These are phyloP conservation scores for Rhynchomys soricoides DNA, from an alignment of 2,113 vertebrate genomes.

Conservation along the genomic window DNA sequence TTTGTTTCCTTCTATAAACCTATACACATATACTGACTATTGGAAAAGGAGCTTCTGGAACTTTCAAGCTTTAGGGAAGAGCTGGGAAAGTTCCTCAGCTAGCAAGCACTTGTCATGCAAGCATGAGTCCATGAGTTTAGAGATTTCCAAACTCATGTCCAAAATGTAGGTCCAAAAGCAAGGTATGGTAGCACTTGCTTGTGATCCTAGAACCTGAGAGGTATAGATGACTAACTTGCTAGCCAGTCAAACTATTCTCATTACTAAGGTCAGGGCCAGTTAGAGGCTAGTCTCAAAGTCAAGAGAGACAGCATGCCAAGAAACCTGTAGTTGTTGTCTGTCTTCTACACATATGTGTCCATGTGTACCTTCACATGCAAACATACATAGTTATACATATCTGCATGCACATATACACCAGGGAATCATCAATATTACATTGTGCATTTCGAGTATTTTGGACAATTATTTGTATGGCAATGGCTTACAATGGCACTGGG, in stretches of 20 bases:
- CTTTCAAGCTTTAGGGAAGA: not conserved
- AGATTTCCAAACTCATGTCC: too few relatives aligned
- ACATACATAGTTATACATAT: too few relatives aligned
- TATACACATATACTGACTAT: not conserved
- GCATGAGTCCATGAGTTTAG: not conserved
- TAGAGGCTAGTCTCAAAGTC: not conserved
- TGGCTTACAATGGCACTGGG: slow-evolving; percentile 5
- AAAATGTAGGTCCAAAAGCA: not conserved
- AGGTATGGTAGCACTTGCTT: not conserved
- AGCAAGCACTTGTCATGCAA: not conserved
- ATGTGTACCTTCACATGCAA: not conserved
- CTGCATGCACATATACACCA: not conserved
- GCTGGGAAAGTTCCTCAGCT: not conserved
- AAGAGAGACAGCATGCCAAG: not conserved
- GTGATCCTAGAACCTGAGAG: not conserved
- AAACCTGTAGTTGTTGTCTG: not conserved
- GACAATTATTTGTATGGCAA: not conserved
- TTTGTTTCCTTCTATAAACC: slow-evolving; percentile 23
- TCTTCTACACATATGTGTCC: not conserved
- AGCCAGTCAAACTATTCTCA: not conserved
- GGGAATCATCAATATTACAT: not conserved
- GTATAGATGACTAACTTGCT: not conserved
- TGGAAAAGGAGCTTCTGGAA: not conserved
- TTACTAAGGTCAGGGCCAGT: not conserved
- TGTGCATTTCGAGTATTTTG: not conserved